A percentile compares a stretch with the other conserved stretches of the same genome.
These are phyloP conservation scores for Antedon bifida DNA, from an alignment of 35 echinoderm and acorn worm species.

Conservation along the genomic window DNA sequence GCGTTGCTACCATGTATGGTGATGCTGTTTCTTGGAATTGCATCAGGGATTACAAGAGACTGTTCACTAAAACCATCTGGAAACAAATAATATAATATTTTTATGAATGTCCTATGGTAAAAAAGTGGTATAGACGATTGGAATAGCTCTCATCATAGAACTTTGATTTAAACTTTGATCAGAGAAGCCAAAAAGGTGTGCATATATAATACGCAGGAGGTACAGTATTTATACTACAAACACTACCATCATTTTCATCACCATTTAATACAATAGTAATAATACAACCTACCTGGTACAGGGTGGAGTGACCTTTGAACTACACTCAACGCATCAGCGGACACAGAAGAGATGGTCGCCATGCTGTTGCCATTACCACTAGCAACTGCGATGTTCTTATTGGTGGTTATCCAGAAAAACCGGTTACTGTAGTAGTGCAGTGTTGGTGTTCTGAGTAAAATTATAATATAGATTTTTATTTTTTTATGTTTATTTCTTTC, in stretches of 20 bases:
- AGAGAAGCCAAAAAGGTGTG: no score
- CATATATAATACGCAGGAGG: no score
- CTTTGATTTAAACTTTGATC: no score
- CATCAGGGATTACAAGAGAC: not conserved
- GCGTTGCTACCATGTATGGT: not conserved
- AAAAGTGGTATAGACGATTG: no score
- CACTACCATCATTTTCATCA: no score
- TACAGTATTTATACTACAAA: no score
- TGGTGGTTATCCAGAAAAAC: not conserved
- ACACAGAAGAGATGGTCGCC: not conserved
- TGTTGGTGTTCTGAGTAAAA: not conserved
- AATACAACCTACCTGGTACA: not conserved
- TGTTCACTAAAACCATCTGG: not conserved
- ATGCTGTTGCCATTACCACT: not conserved
- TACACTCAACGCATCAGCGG: not conserved
- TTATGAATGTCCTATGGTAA: no score
- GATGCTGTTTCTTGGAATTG: not conserved
- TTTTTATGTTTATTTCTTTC: no score
- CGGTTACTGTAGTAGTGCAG: slow-evolving; percentile 10
- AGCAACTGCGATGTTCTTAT: not conserved
- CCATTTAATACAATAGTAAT: no score
- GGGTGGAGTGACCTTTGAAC: not conserved
- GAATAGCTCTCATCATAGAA: no score
- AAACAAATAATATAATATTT: no score
- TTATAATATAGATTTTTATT: not conserved